These are phyloP conservation scores for Falco cherrug DNA, from an alignment of 2,797 vertebrate species.

Conservation along the genomic window DNA sequence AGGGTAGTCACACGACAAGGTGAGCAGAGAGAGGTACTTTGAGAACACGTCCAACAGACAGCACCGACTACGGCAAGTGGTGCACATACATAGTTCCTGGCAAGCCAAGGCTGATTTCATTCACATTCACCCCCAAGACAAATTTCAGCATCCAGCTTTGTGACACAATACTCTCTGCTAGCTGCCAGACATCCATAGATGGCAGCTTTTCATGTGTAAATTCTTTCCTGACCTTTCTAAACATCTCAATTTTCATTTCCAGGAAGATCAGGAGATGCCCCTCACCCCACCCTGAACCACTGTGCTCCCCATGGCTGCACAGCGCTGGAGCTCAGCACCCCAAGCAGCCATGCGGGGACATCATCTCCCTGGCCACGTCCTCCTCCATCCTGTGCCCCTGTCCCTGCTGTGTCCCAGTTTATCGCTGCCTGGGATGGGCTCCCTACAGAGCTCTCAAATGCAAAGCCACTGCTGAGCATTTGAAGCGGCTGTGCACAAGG, in stretches of 20 bases:
- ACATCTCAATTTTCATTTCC: neutral
- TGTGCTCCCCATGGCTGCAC: rapidly evolving
- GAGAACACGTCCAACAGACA: neutral
- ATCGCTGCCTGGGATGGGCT: neutral
- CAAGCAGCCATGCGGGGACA: rapidly evolving
- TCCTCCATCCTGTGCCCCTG: neutral
- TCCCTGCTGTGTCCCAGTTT: neutral
- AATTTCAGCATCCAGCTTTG: neutral
- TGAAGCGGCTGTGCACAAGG: neutral
- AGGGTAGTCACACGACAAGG: neutral
- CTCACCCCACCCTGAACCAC: neutral
- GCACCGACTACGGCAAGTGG: neutral
- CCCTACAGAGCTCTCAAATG: neutral
- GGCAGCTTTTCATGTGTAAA: constrained; percentile 17
- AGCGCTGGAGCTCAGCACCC: neutral
- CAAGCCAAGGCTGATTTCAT: neutral
- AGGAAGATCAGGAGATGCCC: neutral
- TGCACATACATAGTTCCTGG: neutral
- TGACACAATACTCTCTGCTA: neutral
- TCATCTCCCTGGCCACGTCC: neutral
- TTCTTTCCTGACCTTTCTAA: neutral
- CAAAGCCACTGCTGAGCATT: neutral
- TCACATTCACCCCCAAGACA: constrained; percentile 5
- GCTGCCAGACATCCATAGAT: constrained; percentile 8
- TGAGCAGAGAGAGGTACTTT: neutral